Evolutionary conservation across 2,113 vertebrate species (phyloP).

Genomic region (Crypturellus undulatus): DNA sequence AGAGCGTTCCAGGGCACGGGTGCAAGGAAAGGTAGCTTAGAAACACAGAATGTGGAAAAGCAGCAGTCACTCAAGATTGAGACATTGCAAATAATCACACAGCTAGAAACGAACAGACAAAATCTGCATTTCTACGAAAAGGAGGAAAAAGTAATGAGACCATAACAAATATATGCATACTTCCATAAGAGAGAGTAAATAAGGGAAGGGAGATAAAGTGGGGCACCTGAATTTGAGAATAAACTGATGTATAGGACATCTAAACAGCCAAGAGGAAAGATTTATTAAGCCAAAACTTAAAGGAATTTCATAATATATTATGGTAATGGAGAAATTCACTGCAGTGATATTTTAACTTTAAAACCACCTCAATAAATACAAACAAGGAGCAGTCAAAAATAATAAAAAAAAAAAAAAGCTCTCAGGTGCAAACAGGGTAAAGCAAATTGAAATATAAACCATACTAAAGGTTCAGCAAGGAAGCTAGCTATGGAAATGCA

Average conservation of each 20-base stretch:
- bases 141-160: background rate
- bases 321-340: background rate
- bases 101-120: background rate
- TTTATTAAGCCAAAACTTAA: background rate
- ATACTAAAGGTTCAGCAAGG: background rate
- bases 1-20: background rate
- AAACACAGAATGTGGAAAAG: background rate
- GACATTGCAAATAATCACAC: background rate
- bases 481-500: background rate
- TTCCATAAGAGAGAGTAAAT: background rate
- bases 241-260: background rate
- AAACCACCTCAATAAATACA: background rate
- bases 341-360: background rate
- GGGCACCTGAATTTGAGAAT: background rate
- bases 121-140: background rate
- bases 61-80: background rate
- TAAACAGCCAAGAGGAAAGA: background rate
- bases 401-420: background rate
- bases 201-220: background rate
- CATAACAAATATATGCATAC: rapidly evolving
- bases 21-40: background rate
- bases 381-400: background rate
- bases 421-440: background rate
- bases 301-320: background rate
- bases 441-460: background rate